These are phyloP conservation scores for Oplegnathus fasciatus DNA, from an alignment of 2,113 vertebrate species.

Conservation along the genomic window DNA sequence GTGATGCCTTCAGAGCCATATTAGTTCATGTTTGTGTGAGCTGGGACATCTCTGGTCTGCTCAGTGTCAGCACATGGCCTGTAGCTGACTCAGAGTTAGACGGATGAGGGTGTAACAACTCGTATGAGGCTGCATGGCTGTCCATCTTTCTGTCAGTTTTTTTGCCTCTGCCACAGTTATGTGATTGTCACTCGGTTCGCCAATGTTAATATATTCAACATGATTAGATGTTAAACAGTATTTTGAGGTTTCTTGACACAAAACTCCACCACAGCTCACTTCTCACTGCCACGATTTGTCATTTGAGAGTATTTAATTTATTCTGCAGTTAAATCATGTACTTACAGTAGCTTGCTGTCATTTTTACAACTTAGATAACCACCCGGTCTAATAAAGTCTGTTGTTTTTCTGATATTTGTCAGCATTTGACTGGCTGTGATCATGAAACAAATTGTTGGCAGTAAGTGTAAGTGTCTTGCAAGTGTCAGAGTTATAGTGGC, in stretches of 20 bases:
- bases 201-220: neutral
- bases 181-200: neutral
- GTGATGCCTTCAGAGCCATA: slow-evolving; percentile 73
- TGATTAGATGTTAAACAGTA: neutral
- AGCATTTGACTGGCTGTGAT: slow-evolving; percentile 17
- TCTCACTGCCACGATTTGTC: neutral
- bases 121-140: neutral
- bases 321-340: slow-evolving; percentile 1
- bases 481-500: slow-evolving; percentile 13
- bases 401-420: neutral
- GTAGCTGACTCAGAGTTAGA: slow-evolving; percentile 24
- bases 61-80: slow-evolving; percentile 57
- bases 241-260: slow-evolving; percentile 6
- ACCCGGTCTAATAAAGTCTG: neutral
- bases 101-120: slow-evolving; percentile 20
- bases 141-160: neutral
- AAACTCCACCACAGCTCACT: neutral
- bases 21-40: slow-evolving; percentile 83
- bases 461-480: neutral
- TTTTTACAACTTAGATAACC: neutral
- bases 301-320: neutral
- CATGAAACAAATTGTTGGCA: slow-evolving; percentile 2
- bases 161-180: neutral
- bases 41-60: slow-evolving; percentile 68
- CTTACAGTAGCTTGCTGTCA: neutral